These are phyloP conservation scores for Pelobates cultripes DNA, from an alignment of 2,797 vertebrate species.

Conservation along the genomic window DNA sequence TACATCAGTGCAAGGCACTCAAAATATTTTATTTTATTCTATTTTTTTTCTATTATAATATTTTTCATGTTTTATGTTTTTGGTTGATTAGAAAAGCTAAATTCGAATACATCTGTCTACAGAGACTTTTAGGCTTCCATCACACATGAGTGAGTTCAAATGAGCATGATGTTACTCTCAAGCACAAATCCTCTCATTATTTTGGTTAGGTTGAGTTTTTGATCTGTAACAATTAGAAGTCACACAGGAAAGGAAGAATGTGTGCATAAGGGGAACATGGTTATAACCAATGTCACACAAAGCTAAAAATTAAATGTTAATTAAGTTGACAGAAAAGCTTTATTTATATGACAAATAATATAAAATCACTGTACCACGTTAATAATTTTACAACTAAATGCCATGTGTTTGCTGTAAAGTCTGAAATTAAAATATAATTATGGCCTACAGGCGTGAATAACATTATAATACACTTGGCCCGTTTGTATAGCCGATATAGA, in stretches of 20 bases:
- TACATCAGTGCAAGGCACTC: too few species aligned
- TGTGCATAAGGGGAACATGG: constrained; percentile 8
- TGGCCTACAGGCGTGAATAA: background rate
- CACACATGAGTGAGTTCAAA: constrained; percentile 26
- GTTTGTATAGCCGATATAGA: background rate
- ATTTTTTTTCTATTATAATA: too few species aligned
- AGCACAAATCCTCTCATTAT: constrained; percentile 39
- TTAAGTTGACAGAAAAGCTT: constrained; percentile 6
- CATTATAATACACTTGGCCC: background rate
- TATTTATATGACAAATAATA: constrained; percentile 13
- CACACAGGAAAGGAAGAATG: constrained; percentile 19
- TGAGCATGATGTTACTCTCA: constrained; percentile 33
- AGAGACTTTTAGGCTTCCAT: constrained; percentile 1
- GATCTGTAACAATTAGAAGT: constrained; percentile 36
- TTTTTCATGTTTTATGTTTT: background rate
- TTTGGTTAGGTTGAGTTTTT: constrained; percentile 34
- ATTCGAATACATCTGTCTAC: constrained; percentile 21
- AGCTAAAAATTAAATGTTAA: constrained; percentile 27
- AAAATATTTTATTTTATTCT: too few species aligned
- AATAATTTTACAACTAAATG: background rate
- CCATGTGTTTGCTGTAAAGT: background rate
- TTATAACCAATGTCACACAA: constrained; percentile 18
- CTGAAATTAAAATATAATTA: background rate
- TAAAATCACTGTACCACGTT: background rate
- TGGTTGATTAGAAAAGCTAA: background rate